Percentiles rank a stretch among this genome's conserved stretches.
These are phyloP conservation scores for Drosophila lutescens DNA, from an alignment of 2,888 invertebrate genomes.

Conservation along the genomic window DNA sequence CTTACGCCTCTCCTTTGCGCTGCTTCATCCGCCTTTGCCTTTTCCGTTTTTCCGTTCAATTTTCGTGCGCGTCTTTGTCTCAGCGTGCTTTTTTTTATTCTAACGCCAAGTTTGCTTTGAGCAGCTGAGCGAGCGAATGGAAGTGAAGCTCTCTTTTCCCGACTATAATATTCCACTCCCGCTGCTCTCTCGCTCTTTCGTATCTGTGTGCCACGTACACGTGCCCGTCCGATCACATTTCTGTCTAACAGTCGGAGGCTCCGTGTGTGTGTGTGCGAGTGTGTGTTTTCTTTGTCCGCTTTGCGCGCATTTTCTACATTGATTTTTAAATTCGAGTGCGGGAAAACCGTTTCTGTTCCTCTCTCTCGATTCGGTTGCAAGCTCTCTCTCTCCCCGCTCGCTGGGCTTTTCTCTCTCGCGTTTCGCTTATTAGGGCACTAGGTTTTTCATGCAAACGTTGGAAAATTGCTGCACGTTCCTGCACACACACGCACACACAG, in stretches of 20 bases:
- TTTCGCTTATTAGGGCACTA: slow-evolving; percentile 79
- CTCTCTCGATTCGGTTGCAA: slow-evolving; percentile 9
- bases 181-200: slow-evolving; percentile 7
- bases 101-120: slow-evolving; percentile 24
- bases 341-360: slow-evolving; percentile 6
- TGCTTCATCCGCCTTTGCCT: slow-evolving; percentile 28
- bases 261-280: slow-evolving; percentile 14
- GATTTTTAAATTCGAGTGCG: slow-evolving; percentile 33
- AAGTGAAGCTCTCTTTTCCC: slow-evolving; percentile 27
- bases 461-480: slow-evolving; percentile 66
- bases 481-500: slow-evolving; percentile 51
- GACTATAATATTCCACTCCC: background rate
- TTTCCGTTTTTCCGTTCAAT: slow-evolving; percentile 41
- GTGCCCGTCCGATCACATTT: slow-evolving; percentile 56
- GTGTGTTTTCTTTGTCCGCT: slow-evolving; percentile 47
- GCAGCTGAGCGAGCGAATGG: slow-evolving; percentile 28
- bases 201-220: slow-evolving; percentile 68
- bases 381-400: slow-evolving; percentile 36
- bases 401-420: slow-evolving; percentile 27
- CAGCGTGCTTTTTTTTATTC: slow-evolving; percentile 59
- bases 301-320: slow-evolving; percentile 60
- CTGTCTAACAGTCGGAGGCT: slow-evolving; percentile 16
- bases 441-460: slow-evolving; percentile 75
- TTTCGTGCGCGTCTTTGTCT: slow-evolving; percentile 52
- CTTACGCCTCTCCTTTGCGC: slow-evolving; percentile 14